phyloP scores from a whole-genome alignment of 1,140 invertebrate species.

The Charaxes varanes region DNA sequence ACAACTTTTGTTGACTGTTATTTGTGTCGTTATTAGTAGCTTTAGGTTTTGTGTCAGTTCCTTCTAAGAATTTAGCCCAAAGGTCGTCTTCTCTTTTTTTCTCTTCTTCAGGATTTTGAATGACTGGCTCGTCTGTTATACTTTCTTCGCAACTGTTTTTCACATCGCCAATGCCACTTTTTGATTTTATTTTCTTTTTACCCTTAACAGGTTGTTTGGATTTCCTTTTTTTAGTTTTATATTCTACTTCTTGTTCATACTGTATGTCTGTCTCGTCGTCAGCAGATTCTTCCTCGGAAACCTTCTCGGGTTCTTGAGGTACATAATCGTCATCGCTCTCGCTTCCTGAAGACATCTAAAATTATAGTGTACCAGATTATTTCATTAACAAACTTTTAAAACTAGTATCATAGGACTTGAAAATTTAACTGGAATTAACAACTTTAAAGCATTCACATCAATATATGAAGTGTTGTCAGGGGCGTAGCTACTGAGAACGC shows the following conservation, averaged over 20 bases:
- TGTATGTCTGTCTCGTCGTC: conserved; percentile 64
- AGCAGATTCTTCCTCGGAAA: conserved; percentile 66
- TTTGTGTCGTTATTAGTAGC: conserved; percentile 31
- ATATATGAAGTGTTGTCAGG: too few relatives aligned
- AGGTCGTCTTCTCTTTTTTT: conserved; percentile 82
- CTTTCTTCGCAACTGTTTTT: conserved; percentile 21
- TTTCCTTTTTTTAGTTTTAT: conserved; percentile 55
- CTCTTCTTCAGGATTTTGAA: conserved; percentile 74
- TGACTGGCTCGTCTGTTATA: conserved; percentile 32
- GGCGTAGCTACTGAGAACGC: too few relatives aligned
- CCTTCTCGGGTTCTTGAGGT: conserved; percentile 54
- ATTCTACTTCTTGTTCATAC: conserved; percentile 51
- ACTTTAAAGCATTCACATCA: too few relatives aligned
- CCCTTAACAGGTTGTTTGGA: conserved; percentile 25
- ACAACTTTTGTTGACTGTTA: conserved; percentile 10
- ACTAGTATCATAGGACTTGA: too few relatives aligned
- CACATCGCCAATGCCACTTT: conserved; percentile 39
- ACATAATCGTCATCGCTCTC: conserved; percentile 72
- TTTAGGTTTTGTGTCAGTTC: conserved; percentile 76
- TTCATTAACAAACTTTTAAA: too few relatives aligned
- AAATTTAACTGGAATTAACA: too few relatives aligned
- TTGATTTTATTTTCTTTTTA: conserved; percentile 52
- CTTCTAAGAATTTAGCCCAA: conserved; percentile 85
- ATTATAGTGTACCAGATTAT: too few relatives aligned
- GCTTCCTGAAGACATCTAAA: conserved; percentile 69